These are phyloP conservation scores for Cylloceria caligata DNA, from an alignment of 2,888 invertebrate species.

Conservation along the genomic window DNA sequence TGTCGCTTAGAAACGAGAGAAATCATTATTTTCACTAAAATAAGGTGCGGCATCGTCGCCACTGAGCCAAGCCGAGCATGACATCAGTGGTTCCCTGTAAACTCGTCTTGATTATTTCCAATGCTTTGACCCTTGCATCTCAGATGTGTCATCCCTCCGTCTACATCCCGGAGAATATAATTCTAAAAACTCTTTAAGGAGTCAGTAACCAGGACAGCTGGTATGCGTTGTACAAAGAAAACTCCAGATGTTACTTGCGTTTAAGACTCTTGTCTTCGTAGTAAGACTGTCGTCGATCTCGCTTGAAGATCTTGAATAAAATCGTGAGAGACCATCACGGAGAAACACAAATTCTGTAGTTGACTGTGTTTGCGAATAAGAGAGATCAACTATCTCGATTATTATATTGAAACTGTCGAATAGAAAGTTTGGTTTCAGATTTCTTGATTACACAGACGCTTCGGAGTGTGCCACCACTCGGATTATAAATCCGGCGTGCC, in stretches of 20 bases:
- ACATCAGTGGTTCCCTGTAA: constrained; percentile 36
- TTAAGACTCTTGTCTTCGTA: neutral
- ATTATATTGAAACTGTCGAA: constrained; percentile 64
- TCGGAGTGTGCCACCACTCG: neutral
- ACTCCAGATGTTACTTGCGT: too few species aligned
- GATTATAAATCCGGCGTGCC: constrained; percentile 23
- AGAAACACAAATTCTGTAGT: neutral
- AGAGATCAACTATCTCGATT: constrained; percentile 51
- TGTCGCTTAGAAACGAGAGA: constrained; percentile 5
- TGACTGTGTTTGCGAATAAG: neutral
- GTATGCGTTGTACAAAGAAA: too few species aligned
- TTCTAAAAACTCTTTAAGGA: too few species aligned
- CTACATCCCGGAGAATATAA: too few species aligned
- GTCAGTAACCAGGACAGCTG: too few species aligned
- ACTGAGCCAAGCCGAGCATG: neutral
- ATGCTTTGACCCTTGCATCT: neutral
- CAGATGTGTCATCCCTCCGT: too few species aligned
- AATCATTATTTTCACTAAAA: constrained; percentile 61
- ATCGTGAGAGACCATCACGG: neutral
- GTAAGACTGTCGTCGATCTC: neutral
- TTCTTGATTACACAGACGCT: constrained; percentile 37
- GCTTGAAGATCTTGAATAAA: neutral
- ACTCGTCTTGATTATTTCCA: constrained; percentile 38
- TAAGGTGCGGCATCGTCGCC: constrained; percentile 14
- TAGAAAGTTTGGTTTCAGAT: constrained; percentile 62